These are phyloP conservation scores for Microplitis demolitor DNA, from an alignment of 1,140 invertebrate genomes.

Conservation along the genomic window DNA sequence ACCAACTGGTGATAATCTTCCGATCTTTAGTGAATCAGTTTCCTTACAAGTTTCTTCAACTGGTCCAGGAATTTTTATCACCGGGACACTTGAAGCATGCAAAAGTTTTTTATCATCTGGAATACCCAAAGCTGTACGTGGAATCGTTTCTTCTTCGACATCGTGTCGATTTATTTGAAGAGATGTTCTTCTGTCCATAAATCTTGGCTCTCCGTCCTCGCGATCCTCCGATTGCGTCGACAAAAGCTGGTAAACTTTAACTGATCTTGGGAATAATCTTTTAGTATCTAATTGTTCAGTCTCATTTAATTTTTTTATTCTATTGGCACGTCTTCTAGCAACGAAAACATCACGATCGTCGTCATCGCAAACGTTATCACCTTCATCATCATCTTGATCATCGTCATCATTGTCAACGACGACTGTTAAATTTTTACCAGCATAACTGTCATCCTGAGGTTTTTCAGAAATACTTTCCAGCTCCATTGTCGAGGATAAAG, in stretches of 20 bases:
- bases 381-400: background rate
- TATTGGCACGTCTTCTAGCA: background rate
- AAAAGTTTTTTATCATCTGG: conserved; percentile 28
- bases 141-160: conserved; percentile 20
- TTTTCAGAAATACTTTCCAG: conserved; percentile 30
- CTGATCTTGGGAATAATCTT: conserved; percentile 32
- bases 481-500: conserved; percentile 21
- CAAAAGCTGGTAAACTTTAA: conserved; percentile 44
- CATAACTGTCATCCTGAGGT: background rate
- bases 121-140: background rate
- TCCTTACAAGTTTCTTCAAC: background rate
- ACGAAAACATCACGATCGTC: conserved; percentile 5
- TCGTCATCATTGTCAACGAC: conserved; percentile 5
- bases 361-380: background rate
- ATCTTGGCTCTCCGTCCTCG: conserved; percentile 27
- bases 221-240: conserved; percentile 46
- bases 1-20: conserved; percentile 27
- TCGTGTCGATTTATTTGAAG: conserved; percentile 37
- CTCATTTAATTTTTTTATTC: background rate
- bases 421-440: background rate
- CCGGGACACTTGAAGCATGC: conserved; percentile 27
- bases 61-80: conserved; percentile 11
- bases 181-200: conserved; percentile 38
- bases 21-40: background rate
- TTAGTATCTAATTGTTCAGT: background rate